phyloP scores from a whole-genome alignment of 2,888 invertebrate genomes.

The Maniola hyperantus region DNA sequence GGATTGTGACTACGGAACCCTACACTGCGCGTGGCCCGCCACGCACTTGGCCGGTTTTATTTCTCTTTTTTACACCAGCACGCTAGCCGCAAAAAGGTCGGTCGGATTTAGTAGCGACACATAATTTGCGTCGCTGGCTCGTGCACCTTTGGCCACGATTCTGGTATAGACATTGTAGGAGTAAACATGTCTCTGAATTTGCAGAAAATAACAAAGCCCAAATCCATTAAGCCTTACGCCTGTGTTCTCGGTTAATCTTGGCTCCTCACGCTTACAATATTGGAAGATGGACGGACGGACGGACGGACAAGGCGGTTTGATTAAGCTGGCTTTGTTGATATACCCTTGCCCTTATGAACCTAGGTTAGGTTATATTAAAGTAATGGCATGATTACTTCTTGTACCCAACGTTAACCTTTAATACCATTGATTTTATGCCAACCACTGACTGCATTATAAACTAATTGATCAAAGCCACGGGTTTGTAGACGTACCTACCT shows the following conservation, averaged over 20 bases:
- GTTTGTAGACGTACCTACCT: no score
- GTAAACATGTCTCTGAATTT: conserved; percentile 44
- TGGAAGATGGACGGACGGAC: conserved; percentile 41
- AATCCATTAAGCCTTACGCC: conserved; percentile 57
- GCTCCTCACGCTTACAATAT: conserved; percentile 46
- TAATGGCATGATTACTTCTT: not conserved
- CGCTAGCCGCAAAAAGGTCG: no score
- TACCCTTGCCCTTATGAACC: conserved; percentile 17
- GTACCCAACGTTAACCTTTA: no score
- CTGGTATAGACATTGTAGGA: not conserved
- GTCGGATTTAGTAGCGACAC: no score
- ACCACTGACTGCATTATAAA: not conserved
- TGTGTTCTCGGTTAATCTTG: conserved; percentile 53
- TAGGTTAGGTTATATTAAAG: conserved; percentile 6
- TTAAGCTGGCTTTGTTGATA: conserved; percentile 31
- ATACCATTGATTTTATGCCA: not conserved
- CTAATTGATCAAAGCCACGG: not conserved
- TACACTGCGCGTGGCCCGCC: no score
- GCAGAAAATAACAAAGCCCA: conserved; percentile 49
- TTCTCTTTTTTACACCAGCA: no score
- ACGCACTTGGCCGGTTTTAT: no score
- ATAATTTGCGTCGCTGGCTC: no score
- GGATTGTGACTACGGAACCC: no score
- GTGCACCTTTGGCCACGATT: no score
- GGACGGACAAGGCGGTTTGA: conserved; percentile 39